These are phyloP conservation scores for Garrulus glandarius DNA, from an alignment of 2,797 vertebrate species.

Conservation along the genomic window DNA sequence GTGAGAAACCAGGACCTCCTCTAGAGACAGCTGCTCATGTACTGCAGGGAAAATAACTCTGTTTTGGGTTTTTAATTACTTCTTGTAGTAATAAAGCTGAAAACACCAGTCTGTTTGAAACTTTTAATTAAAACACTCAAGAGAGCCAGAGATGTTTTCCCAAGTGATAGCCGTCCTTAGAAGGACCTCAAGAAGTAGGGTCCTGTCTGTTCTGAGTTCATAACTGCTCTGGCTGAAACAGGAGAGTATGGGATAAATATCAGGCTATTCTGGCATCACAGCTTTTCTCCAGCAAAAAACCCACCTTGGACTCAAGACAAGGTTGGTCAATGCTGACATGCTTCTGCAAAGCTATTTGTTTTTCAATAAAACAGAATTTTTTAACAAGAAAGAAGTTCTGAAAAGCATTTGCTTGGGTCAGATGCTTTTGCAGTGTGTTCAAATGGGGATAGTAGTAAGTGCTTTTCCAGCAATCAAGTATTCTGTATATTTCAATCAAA, in stretches of 20 bases:
- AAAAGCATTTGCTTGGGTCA: not conserved
- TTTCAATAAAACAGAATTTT: not conserved
- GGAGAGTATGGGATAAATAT: not conserved
- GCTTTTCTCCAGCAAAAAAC: not conserved
- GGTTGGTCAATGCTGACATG: not conserved
- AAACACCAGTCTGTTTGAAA: not conserved
- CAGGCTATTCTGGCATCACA: not conserved
- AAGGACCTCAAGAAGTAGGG: not conserved
- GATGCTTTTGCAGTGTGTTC: not conserved
- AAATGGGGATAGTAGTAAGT: not conserved
- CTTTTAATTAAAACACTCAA: not conserved
- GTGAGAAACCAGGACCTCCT: not conserved
- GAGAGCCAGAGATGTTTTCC: not conserved
- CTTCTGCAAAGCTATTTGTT: not conserved
- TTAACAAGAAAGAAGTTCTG: not conserved
- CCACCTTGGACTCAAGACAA: not conserved
- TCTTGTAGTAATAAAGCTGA: not conserved
- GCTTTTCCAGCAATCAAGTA: not conserved
- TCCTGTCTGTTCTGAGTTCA: not conserved
- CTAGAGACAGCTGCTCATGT: not conserved
- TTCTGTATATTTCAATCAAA: not conserved
- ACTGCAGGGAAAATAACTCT: not conserved
- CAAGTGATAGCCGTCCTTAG: not conserved
- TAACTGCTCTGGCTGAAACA: not conserved
- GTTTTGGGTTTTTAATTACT: not conserved